Evolutionary conservation across 2,888 invertebrate species (phyloP).

Genomic region (Alentia gelatinosa): DNA sequence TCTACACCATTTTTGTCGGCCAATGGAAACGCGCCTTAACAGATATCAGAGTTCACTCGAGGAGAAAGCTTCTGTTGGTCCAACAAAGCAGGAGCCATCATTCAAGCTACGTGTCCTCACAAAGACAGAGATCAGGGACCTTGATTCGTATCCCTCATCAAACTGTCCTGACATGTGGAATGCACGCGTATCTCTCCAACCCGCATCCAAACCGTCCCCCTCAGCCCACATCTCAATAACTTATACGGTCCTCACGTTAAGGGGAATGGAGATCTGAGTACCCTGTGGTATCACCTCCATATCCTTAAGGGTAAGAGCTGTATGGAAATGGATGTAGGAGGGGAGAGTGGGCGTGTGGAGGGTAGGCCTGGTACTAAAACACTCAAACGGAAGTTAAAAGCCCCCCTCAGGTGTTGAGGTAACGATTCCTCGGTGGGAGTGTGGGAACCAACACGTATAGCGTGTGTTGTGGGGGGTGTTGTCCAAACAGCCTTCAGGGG

Average conservation of each 20-base stretch:
- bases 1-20: too few species aligned
- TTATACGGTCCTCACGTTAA: too few species aligned
- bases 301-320: not conserved
- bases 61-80: too few species aligned
- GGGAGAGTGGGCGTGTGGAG: not conserved
- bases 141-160: not conserved
- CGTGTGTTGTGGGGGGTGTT: not conserved
- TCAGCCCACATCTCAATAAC: not conserved
- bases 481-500: constrained; percentile 1
- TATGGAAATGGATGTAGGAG: not conserved
- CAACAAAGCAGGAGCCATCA: too few species aligned
- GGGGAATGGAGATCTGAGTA: too few species aligned
- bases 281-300: too few species aligned
- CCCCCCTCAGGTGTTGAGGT: not conserved
- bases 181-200: not conserved
- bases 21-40: too few species aligned
- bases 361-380: not conserved
- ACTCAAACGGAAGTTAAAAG: not conserved
- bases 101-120: too few species aligned
- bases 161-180: not conserved
- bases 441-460: not conserved
- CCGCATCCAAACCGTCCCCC: not conserved
- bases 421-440: not conserved
- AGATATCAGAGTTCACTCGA: too few species aligned
- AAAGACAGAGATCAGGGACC: not conserved